Base-by-base conservation (phyloP, 1,140 invertebrate genomes). In the Drosophila punjabiensis region DNA sequence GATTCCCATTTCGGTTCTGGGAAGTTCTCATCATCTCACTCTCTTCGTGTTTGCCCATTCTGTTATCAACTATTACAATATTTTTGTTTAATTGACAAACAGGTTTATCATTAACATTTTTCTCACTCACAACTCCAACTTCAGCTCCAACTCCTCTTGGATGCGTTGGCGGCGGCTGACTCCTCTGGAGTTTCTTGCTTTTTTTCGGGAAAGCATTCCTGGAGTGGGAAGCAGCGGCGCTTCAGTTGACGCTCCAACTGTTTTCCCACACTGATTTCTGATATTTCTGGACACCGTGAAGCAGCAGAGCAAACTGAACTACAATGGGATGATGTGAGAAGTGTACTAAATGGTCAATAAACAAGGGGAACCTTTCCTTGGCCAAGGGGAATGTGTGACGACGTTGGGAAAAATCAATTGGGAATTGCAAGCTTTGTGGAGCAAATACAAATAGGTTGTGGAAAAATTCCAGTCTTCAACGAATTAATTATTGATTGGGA, bases 1-100 rank as follows among this genome's bases (percentile, higher is more conserved):
- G 20, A 56, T 41, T 50, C 39, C 16, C 65, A 50, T 52, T 65
- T 70, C 18, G 79, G 70, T 85, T 86, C 82, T 84, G 85, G 74
- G 86, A 89, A 89, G 86, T 90, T 90, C 86, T 80, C 86, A 86
- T 77, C 76, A 69, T 69, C 83, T 79, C 43, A 30, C 63, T 58
- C 24, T 24, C 32, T 55, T 66, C 55, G 61, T 89, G 86, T 89
- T 89, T 89, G 87, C 82, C 55, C 71, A 86, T 86, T 80, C 68
- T 82, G 86, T 89, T 89, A 89, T 89, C 86, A 89, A 86, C 86
- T 89, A 90, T 89, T 89, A 89, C 86, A 89, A 90, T 89, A 89
- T 89, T 86, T 90, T 79, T 65, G 86, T 89, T 89, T 89, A 91
- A 89, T 91, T 89, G 86, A 89, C 86, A 89, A 89, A 89, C 86